Evolutionary conservation across 1,140 invertebrate species (phyloP).

Genomic region (Ceratitis capitata): DNA sequence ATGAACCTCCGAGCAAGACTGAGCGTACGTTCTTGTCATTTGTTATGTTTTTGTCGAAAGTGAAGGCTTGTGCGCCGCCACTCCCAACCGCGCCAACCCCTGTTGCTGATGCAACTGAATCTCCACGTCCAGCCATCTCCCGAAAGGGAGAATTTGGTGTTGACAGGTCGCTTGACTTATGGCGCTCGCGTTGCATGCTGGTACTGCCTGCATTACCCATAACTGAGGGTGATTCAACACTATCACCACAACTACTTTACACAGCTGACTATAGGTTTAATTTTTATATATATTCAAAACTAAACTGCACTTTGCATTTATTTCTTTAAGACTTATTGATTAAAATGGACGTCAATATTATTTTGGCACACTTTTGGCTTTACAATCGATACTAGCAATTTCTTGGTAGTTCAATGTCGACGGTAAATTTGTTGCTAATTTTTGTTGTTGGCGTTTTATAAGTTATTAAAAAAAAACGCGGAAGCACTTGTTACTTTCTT

Average conservation of each 20-base stretch:
- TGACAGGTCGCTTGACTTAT: slow-evolving; percentile 61
- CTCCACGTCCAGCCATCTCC: slow-evolving; percentile 40
- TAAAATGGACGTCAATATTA: not conserved
- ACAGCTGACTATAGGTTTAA: not conserved
- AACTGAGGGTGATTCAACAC: not conserved
- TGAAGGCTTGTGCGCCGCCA: slow-evolving; percentile 81
- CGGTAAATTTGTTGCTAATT: not conserved
- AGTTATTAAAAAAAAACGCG: not conserved
- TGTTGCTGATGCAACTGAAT: slow-evolving; percentile 47
- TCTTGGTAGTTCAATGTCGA: not conserved
- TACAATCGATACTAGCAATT: not conserved
- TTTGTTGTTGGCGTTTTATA: not conserved
- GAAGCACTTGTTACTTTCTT: not conserved
- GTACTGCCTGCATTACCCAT: slow-evolving; percentile 64
- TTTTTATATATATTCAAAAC: no score
- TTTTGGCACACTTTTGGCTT: not conserved
- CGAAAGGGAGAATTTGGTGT: slow-evolving; percentile 63
- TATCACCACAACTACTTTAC: not conserved
- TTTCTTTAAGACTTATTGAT: not conserved
- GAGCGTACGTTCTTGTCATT: slow-evolving; percentile 60
- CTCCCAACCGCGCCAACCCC: slow-evolving; percentile 39
- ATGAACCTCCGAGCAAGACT: slow-evolving; percentile 63
- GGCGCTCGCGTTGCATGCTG: slow-evolving; percentile 61
- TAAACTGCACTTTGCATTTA: not conserved
- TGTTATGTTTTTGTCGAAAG: slow-evolving; percentile 84